A percentile compares a stretch with the other conserved stretches of the same genome.
These are phyloP conservation scores for Platerodrilus igneus DNA, from an alignment of 2,888 invertebrate species.

Conservation along the genomic window DNA sequence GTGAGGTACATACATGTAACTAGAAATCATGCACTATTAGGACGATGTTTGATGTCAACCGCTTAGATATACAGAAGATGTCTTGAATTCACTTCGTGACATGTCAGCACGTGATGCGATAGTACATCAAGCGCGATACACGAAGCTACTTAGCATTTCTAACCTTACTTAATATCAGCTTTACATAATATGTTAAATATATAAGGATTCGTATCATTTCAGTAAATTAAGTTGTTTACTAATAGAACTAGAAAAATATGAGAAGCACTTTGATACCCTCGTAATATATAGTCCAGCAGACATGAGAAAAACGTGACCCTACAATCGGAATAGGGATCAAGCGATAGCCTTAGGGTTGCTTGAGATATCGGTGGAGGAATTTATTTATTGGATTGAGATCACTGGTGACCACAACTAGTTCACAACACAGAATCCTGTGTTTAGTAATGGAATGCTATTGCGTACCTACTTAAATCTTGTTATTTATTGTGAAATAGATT, in stretches of 20 bases:
- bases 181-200: conserved; percentile 5
- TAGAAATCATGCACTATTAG: conserved; percentile 40
- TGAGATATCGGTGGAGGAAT: conserved; percentile 27
- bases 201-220: conserved; percentile 1
- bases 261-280: conserved; percentile 13
- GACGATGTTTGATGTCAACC: conserved; percentile 44
- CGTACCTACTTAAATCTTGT: too few species aligned
- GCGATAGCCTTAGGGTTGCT: conserved; percentile 30
- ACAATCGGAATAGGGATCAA: conserved; percentile 31
- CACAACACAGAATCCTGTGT: too few species aligned
- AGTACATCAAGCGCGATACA: conserved; percentile 24
- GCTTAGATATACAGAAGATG: conserved; percentile 40
- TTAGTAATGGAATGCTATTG: too few species aligned
- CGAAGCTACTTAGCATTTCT: conserved; percentile 23
- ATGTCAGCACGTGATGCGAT: conserved; percentile 41
- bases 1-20: conserved; percentile 37
- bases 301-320: conserved; percentile 31
- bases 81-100: conserved; percentile 43
- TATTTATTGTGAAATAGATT: too few species aligned
- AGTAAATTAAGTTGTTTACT: conserved; percentile 21
- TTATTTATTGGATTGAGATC: conserved; percentile 29
- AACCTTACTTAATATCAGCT: conserved; percentile 13
- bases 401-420: conserved; percentile 23
- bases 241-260: conserved; percentile 16
- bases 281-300: conserved; percentile 27